These are phyloP conservation scores for Acanthisitta chloris DNA, from an alignment of 2,113 vertebrate species.

Conservation along the genomic window DNA sequence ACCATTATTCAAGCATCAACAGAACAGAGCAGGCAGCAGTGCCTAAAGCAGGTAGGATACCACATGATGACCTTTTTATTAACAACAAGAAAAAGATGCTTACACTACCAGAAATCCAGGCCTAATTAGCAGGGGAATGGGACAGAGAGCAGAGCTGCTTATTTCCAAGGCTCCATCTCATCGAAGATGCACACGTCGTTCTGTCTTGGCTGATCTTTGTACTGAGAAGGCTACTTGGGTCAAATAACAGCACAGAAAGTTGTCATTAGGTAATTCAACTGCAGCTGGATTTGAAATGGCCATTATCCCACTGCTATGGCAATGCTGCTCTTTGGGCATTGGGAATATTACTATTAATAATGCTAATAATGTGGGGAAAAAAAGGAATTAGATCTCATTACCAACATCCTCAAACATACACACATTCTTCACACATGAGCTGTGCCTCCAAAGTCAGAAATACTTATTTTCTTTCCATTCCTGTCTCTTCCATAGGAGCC, in stretches of 20 bases:
- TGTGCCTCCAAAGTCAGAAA: neutral
- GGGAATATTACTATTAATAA: neutral
- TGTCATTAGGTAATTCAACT: neutral
- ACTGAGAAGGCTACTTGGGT: neutral
- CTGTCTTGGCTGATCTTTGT: neutral
- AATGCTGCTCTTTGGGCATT: neutral
- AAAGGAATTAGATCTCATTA: neutral
- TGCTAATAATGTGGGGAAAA: neutral
- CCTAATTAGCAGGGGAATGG: neutral
- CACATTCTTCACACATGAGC: fast-evolving
- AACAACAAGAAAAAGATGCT: neutral
- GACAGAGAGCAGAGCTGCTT: neutral
- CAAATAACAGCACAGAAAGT: neutral
- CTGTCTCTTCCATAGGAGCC: fast-evolving
- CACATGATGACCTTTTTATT: constrained; percentile 7
- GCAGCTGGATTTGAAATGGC: neutral
- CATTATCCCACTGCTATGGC: neutral
- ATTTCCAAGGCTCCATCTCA: neutral
- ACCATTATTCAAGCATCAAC: neutral
- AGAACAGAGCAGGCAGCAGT: neutral
- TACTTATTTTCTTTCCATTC: neutral
- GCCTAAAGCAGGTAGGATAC: neutral
- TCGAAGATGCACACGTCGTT: neutral
- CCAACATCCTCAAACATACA: neutral
- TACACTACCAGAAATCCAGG: neutral